A percentile compares a stretch with the other conserved stretches of the same genome.
Conservation (phyloP, 1,140 invertebrate genomes). For the Euura lappo region DNA sequence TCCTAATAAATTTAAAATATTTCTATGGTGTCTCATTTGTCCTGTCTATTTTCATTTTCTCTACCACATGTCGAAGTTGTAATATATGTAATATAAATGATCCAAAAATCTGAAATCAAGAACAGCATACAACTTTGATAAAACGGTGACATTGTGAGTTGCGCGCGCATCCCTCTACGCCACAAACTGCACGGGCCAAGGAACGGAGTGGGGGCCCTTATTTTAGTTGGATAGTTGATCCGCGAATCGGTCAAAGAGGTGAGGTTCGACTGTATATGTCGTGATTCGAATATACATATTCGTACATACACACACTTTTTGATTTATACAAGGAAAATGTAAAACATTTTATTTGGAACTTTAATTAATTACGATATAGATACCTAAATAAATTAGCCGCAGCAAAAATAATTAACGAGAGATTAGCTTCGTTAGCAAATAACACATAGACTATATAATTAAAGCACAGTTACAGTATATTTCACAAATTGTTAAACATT, state of each 20-base stretch:
- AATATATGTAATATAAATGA: no score
- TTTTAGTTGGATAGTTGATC: neutral
- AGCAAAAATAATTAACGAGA: neutral
- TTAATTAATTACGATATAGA: neutral
- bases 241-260: neutral
- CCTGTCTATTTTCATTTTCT: no score
- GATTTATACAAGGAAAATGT: neutral
- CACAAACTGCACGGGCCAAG: neutral
- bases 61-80: no score
- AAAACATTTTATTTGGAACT: neutral
- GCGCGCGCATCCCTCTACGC: no score
- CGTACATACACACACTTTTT: neutral
- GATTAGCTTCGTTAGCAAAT: slow-evolving; percentile 41
- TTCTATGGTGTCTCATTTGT: no score
- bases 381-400: neutral
- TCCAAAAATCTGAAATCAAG: no score
- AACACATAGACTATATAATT: slow-evolving; percentile 47
- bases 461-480: slow-evolving; percentile 60
- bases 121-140: no score
- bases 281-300: neutral
- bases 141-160: no score
- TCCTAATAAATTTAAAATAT: no score
- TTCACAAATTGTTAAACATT: slow-evolving; percentile 59
- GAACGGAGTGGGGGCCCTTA: neutral
- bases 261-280: neutral